Evolutionary conservation across 2,113 vertebrate species (phyloP).

Genomic region (Albula goreensis): DNA sequence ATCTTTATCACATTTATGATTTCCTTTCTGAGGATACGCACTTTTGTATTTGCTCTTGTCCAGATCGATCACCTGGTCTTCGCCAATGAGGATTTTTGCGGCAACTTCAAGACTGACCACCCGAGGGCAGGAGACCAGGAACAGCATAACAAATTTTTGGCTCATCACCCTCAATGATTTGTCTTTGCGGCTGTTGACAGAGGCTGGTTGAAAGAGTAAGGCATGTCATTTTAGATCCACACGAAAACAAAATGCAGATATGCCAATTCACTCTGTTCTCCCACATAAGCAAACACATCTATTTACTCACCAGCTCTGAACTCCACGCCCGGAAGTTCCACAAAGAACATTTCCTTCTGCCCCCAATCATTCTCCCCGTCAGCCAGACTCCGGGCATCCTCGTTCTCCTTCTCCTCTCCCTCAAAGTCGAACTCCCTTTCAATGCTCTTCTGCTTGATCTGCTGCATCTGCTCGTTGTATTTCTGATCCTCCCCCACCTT

Average conservation of each 20-base stretch:
- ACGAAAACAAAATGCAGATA: not conserved
- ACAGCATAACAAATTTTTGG: slow-evolving; percentile 98
- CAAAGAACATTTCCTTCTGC: slow-evolving; percentile 77
- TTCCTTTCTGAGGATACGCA: slow-evolving; percentile 66
- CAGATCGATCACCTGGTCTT: slow-evolving; percentile 83
- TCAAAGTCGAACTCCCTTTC: slow-evolving; percentile 73
- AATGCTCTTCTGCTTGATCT: slow-evolving; percentile 76
- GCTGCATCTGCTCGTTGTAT: slow-evolving; percentile 84
- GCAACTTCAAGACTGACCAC: slow-evolving; percentile 91
- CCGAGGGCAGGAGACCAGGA: slow-evolving; percentile 85
- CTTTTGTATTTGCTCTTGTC: slow-evolving; percentile 99
- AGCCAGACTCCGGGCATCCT: slow-evolving; percentile 44
- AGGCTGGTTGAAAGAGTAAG: slow-evolving; percentile 67
- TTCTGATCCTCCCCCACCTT: slow-evolving; percentile 80
- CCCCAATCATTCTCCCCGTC: slow-evolving; percentile 54
- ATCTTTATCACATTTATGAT: not conserved
- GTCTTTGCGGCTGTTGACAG: slow-evolving; percentile 92
- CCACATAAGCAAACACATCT: not conserved
- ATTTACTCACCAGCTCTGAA: slow-evolving; percentile 83
- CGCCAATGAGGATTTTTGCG: slow-evolving; percentile 93
- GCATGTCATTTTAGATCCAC: not conserved
- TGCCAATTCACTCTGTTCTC: not conserved
- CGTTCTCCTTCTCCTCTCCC: slow-evolving; percentile 70
- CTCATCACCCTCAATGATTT: slow-evolving; percentile 96
- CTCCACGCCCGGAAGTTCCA: slow-evolving; percentile 85